phyloP scores from a whole-genome alignment of 2,113 vertebrate genomes.

The Labrus mixtus region DNA sequence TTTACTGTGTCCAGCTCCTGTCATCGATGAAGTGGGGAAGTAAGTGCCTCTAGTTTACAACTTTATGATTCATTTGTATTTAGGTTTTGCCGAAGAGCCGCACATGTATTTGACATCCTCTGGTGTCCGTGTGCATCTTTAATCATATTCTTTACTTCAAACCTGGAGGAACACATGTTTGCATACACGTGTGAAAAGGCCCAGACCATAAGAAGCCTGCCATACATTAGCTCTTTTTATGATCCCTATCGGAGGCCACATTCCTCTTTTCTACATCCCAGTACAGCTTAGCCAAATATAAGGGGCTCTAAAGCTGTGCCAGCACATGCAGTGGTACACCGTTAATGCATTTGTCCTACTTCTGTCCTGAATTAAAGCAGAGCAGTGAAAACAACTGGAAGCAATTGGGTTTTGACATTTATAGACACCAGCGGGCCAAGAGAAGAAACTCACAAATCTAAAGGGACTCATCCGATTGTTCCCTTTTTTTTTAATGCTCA shows the following conservation, averaged over 20 bases:
- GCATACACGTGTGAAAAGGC: not conserved
- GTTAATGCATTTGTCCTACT: constrained; percentile 32
- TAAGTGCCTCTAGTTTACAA: constrained; percentile 78
- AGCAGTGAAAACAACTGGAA: constrained; percentile 35
- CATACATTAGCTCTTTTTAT: constrained; percentile 69
- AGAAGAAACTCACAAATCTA: not conserved
- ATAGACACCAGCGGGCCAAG: not conserved
- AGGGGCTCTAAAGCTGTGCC: constrained; percentile 34
- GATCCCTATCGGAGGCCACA: constrained; percentile 54
- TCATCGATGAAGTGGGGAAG: constrained; percentile 88
- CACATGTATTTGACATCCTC: not conserved
- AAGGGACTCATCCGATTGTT: not conserved
- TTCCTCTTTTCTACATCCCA: constrained; percentile 60
- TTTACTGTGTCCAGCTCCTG: constrained; percentile 89
- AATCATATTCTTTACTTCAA: constrained; percentile 23
- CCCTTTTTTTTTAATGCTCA: not conserved
- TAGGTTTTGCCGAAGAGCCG: not conserved
- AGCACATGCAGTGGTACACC: constrained; percentile 41
- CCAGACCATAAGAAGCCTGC: constrained; percentile 51
- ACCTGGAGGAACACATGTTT: constrained; percentile 23
- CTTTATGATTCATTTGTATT: not conserved
- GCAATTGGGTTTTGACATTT: not conserved
- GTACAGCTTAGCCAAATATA: constrained; percentile 45
- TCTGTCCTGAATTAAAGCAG: constrained; percentile 46
- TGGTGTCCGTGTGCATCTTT: not conserved